phyloP scores from a whole-genome alignment of 2,113 vertebrate genomes.

The Stigmatopora argus region DNA sequence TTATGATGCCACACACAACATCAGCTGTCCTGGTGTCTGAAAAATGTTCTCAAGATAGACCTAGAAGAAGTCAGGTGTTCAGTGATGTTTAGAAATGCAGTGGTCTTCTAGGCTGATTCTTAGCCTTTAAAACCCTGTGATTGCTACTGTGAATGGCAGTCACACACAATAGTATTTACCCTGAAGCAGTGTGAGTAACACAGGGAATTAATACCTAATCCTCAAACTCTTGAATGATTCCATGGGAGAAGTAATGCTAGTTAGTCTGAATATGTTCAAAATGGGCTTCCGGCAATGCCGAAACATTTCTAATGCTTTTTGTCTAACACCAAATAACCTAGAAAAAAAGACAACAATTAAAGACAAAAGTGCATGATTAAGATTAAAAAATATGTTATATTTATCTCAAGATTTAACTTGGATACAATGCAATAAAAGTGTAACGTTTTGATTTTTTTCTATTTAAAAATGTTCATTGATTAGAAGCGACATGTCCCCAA shows the following conservation, averaged over 20 bases:
- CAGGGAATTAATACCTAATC: conserved; percentile 36
- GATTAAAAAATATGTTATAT: background rate
- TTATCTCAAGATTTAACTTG: background rate
- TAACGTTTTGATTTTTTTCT: background rate
- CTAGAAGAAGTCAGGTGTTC: background rate
- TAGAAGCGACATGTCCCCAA: too few relatives aligned
- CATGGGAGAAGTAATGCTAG: conserved; percentile 16
- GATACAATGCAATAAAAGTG: background rate
- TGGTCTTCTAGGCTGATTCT: background rate
- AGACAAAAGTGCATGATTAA: background rate
- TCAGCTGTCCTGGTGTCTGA: background rate
- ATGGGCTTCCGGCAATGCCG: conserved; percentile 35
- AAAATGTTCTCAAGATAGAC: background rate
- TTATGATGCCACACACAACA: background rate
- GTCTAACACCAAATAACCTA: background rate
- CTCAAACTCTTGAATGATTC: conserved; percentile 47
- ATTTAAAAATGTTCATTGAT: too few relatives aligned
- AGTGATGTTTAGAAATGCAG: background rate
- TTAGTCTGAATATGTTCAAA: conserved; percentile 24
- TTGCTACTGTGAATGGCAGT: background rate
- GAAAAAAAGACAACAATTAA: background rate
- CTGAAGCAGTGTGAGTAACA: conserved; percentile 22
- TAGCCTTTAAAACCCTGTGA: background rate
- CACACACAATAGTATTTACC: conserved; percentile 5
- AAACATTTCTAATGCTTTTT: background rate